Base-by-base conservation (phyloP, 2,113 vertebrate genomes). In the Crotophaga sulcirostris region DNA sequence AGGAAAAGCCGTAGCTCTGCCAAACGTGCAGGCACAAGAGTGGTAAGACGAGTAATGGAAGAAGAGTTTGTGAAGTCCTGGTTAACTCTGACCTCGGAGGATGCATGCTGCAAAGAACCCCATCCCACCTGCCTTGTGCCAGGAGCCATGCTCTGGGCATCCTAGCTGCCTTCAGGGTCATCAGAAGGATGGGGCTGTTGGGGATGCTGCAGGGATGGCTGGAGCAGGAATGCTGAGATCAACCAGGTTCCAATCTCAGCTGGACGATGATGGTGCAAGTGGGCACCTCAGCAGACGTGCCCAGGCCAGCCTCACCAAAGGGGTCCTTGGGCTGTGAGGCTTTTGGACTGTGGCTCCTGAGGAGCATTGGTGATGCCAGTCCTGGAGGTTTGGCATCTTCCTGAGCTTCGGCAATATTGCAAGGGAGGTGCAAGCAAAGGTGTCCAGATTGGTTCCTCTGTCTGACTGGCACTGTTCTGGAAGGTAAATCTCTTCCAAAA, bases 341-440 rank as follows among this genome's bases (percentile, higher is more conserved):
- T 0, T 24, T 60, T 21, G 40, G 62, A 28, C 21, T 0, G 2
- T 8, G 29, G 54, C 11, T 80, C 11, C 34, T 36, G 28, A 29
- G 69, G 34, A 60, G 28, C 47, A 5, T 6, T 16, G 40, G 6
- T 36, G 36, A 7, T 89, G 58, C 15, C 1, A 2, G 1, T 58
- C 21, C 29, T 33, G 25, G 34, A 36, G 28, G 7, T 40, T n/a
- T 68, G 66, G 28, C 42, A 17, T 38, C 66, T 66, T 55, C 63
- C 75, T 13, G 40, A 67, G 40, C 33, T 56, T 23, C 17, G 59
- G 29, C 21, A 56, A 42, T 42, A 8, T 20, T 26, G 10, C 25
- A 15, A 42, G 49, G 38, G 36, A 47, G 42, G 11, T 45, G 42
- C 34, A 31, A 55, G 24, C 0, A 0, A 51, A 75, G 45, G 58